Percentiles rank a stretch among this genome's conserved stretches.
These are phyloP conservation scores for Saturnia pavonia DNA, from an alignment of 2,888 invertebrate genomes.

Conservation along the genomic window DNA sequence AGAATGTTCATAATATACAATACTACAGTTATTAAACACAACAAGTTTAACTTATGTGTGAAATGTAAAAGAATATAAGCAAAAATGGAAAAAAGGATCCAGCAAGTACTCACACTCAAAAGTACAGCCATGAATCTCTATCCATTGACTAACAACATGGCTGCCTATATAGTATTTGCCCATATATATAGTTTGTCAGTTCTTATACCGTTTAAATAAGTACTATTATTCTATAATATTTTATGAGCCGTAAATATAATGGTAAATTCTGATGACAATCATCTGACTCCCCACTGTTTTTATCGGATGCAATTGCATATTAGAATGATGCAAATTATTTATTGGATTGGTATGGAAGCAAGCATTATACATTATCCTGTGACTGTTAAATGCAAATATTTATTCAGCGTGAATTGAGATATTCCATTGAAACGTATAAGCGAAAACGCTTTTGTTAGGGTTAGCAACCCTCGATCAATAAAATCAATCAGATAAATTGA, in stretches of 20 bases:
- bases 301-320: constrained; percentile 49
- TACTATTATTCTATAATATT: constrained; percentile 29
- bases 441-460: background rate
- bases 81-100: background rate
- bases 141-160: constrained; percentile 73
- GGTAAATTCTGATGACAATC: constrained; percentile 59
- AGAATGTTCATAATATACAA: background rate
- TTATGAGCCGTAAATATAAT: constrained; percentile 38
- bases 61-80: background rate
- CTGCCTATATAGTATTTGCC: constrained; percentile 64
- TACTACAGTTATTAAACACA: too few relatives aligned
- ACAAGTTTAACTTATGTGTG: background rate
- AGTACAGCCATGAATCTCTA: constrained; percentile 64
- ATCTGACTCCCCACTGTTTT: constrained; percentile 54
- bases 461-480: background rate
- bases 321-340: constrained; percentile 41
- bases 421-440: background rate
- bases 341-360: constrained; percentile 11
- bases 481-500: background rate
- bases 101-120: constrained; percentile 31
- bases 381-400: background rate
- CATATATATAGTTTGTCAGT: constrained; percentile 24
- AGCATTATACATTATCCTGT: background rate
- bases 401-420: background rate
- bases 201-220: constrained; percentile 23